Base-by-base conservation (phyloP, 2,113 vertebrate species). In the Bagarius yarrelli region DNA sequence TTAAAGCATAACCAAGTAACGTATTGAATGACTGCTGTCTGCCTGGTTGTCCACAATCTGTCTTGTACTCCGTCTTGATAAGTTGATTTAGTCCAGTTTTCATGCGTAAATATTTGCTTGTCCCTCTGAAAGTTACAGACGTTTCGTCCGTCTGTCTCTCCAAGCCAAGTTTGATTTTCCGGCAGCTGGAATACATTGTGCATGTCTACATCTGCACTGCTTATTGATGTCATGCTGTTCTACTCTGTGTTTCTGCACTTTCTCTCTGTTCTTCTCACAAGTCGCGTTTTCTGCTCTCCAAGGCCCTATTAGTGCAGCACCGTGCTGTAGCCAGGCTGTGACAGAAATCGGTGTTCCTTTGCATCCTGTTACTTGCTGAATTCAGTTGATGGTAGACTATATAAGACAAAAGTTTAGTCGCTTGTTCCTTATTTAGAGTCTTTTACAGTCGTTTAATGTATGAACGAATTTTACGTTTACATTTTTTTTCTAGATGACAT, bases 1-100 rank as follows among this genome's bases (percentile, higher is more conserved):
- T 87, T 83, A 84, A 86, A 86, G 81, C 84, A 81, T 83, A 83
- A 75, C 82, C 82, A 87, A 84, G 82, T 87, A 78, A 40, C 74
- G 78, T 72, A 69, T 78, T 84, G 70, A 81, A 83, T 80, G 79
- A 82, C 72, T 83, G 79, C 76, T 80, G 40, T 21, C 63, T 34
- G 52, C 18, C 59, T 53, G 76, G 64, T 36, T 76, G 57, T 69
- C 40, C 57, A 83, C 83, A 79, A 83, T 81, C 71, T 78, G 79
- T 86, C 81, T 82, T 79, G 81, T 30, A 56, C 72, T 75, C 79
- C 77, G n/a, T 85, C 85, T 67, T 82, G 76, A 85, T 78, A 74
- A 82, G 74, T 70, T 25, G 70, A 86, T 84, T 88, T 85, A 86
- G 85, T 79, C 70, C 50, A 70, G 77, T 84, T 78, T 86, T 73